Evolutionary conservation across 2,888 invertebrate species (phyloP), one percentile per base, ranked within the genome.

Genomic region (Alitta virens): DNA sequence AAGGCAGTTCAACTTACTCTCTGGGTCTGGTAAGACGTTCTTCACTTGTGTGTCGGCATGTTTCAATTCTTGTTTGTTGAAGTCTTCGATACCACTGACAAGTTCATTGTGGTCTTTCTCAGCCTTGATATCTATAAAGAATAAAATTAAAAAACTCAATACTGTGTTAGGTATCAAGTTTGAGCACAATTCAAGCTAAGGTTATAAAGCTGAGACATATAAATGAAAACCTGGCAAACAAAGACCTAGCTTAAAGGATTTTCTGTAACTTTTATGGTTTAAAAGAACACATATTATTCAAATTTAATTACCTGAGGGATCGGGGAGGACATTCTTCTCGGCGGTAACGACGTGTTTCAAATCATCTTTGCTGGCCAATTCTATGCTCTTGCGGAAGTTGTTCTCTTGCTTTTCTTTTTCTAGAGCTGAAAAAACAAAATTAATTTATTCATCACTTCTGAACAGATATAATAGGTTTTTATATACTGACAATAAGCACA

Each of bases 81-180:
- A 57, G 27, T 40, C 27, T 24, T 50, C 40, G 7, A 57, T 3
- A n/a, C 50, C 57, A 2, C 26, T 14, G 3, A 57, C 49, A 9
- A 57, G 21, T 12, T 27, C 16, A 16, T 50, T 25, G 50, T 57
- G 57, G 5, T 27, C 21, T 33, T 50, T 57, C 33, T 57, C 57
- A 16, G 16, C 57, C 21, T 33, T 24, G 25, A 57, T 50, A 49
- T 57, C 57, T 57, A 24, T 16, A 25, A 25, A 46, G 12, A 40
- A 40, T 9, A 18, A 3, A n/a, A 46, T n/a, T 12, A 7, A n/a
- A 18, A 18, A 18, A 18, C 7, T 46, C 46, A 46, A 21, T 18
- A 18, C 40, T 12, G 40, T 16, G 16, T 40, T 16, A n/a, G n/a
- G n/a, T n/a, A n/a, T n/a, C n/a, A n/a, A n/a, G 40, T 16, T 40